A percentile compares a stretch with the other conserved stretches of the same genome.
These are phyloP conservation scores for Oxygymnocypris stewartii DNA, from an alignment of 2,113 vertebrate genomes.

Conservation along the genomic window DNA sequence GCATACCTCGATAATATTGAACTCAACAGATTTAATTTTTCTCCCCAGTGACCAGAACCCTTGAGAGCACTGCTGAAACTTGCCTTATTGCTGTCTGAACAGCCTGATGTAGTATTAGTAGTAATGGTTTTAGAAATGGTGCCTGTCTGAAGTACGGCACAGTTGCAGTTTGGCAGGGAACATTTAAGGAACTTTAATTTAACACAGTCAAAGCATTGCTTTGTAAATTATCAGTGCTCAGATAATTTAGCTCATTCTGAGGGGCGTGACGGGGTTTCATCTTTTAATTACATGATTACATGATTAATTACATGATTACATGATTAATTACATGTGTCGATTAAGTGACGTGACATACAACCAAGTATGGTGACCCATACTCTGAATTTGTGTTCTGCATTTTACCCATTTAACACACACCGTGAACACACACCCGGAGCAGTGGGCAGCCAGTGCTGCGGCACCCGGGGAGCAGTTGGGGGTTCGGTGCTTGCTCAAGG, in stretches of 20 bases:
- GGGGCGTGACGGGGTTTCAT: background rate
- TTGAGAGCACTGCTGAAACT: background rate
- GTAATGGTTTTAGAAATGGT: too few relatives aligned
- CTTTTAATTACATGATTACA: background rate
- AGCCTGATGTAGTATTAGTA: background rate
- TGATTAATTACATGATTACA: too few relatives aligned
- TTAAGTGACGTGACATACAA: too few relatives aligned
- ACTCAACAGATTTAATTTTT: background rate
- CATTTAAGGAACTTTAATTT: background rate
- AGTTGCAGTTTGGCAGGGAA: background rate
- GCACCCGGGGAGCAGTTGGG: too few relatives aligned
- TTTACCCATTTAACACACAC: too few relatives aligned
- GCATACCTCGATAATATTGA: background rate
- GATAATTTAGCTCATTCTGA: background rate
- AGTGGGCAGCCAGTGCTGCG: too few relatives aligned
- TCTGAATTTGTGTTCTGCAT: too few relatives aligned
- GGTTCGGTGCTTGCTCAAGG: too few relatives aligned
- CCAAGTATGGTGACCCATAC: too few relatives aligned
- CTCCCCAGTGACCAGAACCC: background rate
- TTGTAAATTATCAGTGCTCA: too few relatives aligned
- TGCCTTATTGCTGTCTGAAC: slow-evolving; percentile 10
- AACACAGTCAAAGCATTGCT: background rate
- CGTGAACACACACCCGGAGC: too few relatives aligned
- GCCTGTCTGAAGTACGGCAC: background rate
- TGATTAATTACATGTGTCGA: too few relatives aligned